Percentiles rank a stretch among this genome's conserved stretches.
Evolutionary conservation across 2,888 invertebrate species (phyloP).

Genomic region (Dryocosmus kuriphilus): DNA sequence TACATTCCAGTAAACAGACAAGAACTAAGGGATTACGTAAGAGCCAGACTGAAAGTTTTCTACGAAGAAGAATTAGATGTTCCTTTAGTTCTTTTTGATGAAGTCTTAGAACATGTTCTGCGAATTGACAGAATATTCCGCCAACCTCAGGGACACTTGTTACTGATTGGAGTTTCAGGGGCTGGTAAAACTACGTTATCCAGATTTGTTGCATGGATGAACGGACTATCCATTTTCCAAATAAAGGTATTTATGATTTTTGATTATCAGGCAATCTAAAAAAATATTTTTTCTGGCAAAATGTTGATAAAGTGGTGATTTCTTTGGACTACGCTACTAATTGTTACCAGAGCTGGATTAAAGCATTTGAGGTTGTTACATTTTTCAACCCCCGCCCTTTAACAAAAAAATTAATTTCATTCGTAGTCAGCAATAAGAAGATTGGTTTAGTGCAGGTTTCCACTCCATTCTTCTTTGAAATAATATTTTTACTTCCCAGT

Average conservation of each 20-base stretch:
- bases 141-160: conserved; percentile 98
- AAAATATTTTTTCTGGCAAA: no score
- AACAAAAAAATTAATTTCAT: no score
- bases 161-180: conserved; percentile 98
- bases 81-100: conserved; percentile 98
- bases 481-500: no score
- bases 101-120: conserved; percentile 99
- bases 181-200: conserved; percentile 99
- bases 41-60: conserved; percentile 97
- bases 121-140: conserved; percentile 99
- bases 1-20: conserved; percentile 98
- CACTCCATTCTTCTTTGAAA: no score
- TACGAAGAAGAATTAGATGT: conserved; percentile 99
- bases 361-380: no score
- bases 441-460: no score
- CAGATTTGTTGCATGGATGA: conserved; percentile 99
- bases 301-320: no score
- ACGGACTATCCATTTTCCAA: conserved; percentile 99
- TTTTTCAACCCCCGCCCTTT: no score
- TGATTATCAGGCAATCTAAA: neutral
- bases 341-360: no score
- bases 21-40: conserved; percentile 96
- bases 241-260: conserved; percentile 85
- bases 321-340: no score
- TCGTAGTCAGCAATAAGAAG: no score